Base-by-base conservation (phyloP, 2,888 invertebrate genomes). In the Epistrophella euchroma region DNA sequence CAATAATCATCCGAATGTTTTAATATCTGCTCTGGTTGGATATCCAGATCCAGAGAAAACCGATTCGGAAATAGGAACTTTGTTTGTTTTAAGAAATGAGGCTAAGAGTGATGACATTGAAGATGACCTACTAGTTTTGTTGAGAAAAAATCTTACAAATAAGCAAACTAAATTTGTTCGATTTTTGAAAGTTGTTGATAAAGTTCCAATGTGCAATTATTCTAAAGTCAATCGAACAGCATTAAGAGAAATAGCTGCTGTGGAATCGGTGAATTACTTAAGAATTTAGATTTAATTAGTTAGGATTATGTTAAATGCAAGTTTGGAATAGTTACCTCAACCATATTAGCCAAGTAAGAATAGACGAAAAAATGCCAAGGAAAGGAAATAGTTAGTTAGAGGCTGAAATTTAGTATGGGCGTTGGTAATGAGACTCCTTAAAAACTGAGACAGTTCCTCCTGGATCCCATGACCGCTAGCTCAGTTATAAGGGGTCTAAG, bases 11-110 rank as follows among this genome's bases (percentile, higher is more conserved):
- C 50, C 80, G 0, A 82, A 76, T n/a, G 66, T 89, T 4, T 32
- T 70, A 2, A 19, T 19, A 28, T 72, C 88, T 2, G 75, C 58
- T 22, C 68, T 89, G 1, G 76, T 89, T 2, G 88, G 88, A 2
- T 75, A 71, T 72, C 52, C 60, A 0, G 37, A 56, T 28, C 71
- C 68, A 0, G 19, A 43, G 7, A 45, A 47, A 9, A 25, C 55
- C 4, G 3, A 17, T 9, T 52, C 76, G 2, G 87, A 88, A 56
- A 25, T 79, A 17, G 60, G 87, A n/a, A 86, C 84, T 1, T 25
- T 89, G 40, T 89, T 88, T 71, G 76, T 77, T 5, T 25, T 79
- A 7, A 37, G 58, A 25, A 43, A 37, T 9, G 25, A 25, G 9
- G 55, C 45, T 1, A 22, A 2, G 0, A 6, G 25, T 4, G 6